Evolutionary conservation across 2,888 invertebrate genomes (phyloP).

Genomic region (Pseudococcus viburni): DNA sequence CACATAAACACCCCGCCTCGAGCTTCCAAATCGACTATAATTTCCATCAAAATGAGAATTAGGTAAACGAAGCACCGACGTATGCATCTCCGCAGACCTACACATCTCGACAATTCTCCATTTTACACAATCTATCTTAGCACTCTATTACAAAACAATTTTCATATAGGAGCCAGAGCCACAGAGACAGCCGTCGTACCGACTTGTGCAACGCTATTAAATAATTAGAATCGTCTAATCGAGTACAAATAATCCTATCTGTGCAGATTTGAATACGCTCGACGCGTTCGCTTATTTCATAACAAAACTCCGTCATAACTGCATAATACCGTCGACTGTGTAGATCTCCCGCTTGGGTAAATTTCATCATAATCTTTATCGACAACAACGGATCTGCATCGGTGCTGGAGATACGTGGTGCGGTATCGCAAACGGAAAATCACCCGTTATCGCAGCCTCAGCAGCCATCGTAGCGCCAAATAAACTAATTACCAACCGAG

Average conservation of each 20-base stretch:
- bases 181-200: background rate
- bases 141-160: conserved; percentile 7
- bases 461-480: background rate
- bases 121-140: background rate
- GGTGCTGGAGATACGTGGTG: background rate
- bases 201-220: background rate
- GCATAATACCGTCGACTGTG: background rate
- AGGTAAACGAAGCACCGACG: background rate
- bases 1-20: conserved; percentile 15
- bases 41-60: background rate
- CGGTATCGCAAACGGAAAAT: conserved; percentile 12
- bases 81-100: too few species aligned
- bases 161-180: background rate
- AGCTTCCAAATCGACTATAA: conserved; percentile 11
- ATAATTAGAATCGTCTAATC: conserved; percentile 23
- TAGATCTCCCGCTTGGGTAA: conserved; percentile 18
- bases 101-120: background rate
- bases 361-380: conserved; percentile 23
- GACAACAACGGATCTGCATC: background rate
- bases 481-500: conserved; percentile 26
- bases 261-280: background rate
- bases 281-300: background rate
- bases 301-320: background rate
- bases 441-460: background rate
- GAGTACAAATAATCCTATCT: conserved; percentile 17